Base-by-base conservation (phyloP, 2,797 vertebrate species). In the Aeoliscus strigatus region DNA sequence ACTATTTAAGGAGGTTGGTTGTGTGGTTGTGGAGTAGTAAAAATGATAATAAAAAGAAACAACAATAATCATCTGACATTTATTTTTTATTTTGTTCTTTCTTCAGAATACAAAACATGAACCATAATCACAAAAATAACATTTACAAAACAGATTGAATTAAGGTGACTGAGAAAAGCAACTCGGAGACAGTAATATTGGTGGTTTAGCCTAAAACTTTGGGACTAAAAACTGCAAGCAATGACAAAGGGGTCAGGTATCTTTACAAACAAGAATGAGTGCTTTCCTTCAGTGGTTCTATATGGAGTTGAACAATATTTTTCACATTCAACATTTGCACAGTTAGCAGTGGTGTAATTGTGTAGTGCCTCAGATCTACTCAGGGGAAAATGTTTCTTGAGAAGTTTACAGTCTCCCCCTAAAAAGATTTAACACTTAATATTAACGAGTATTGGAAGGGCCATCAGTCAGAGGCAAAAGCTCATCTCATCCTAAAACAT, bases 91-190 rank as follows among this genome's bases (percentile, higher is more conserved):
- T 87, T 89, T 86, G 85, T 77, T 86, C 69, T 85, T 86, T 86
- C 68, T 80, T 83, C 66, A 86, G 81, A 86, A 85, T 88, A 89
- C 83, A 88, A 88, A 88, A 88, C 83, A 84, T 79, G 73, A 89
- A 82, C 81, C 75, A 69, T 82, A 81, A 69, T 73, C 79, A 82
- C 74, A 83, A 85, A 81, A 85, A 83, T 81, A 82, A 80, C 77
- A 79, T 80, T 85, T 87, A 86, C 82, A 87, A 87, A 88, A 88
- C 82, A 87, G 64, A 77, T 84, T 77, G 66, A 88, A 88, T 75
- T 51, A 77, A 86, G 73, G 81, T 80, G 82, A 88, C 81, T 57
- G 77, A 83, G 77, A 73, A 70, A 74, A 81, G 79, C 73, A 80
- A 79, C 60, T 85, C 79, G 76, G 80, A 78, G 73, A 83, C 80